phyloP scores from a whole-genome alignment of 2,888 invertebrate genomes.

The Eledona agricola region DNA sequence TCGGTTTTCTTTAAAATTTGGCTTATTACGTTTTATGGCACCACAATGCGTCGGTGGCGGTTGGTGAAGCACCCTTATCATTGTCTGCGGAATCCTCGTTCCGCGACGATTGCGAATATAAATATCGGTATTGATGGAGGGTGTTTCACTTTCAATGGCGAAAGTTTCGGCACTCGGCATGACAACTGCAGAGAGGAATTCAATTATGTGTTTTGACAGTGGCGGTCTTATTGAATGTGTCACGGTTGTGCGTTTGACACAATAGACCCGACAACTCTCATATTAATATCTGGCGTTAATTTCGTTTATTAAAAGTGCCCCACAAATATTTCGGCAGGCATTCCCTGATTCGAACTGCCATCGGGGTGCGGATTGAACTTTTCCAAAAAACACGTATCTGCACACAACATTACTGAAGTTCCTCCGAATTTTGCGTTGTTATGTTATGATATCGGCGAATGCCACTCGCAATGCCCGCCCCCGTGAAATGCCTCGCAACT shows the following conservation, averaged over 20 bases:
- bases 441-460: background rate
- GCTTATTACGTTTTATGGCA: constrained; percentile 36
- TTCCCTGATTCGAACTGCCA: too few relatives aligned
- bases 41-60: constrained; percentile 30
- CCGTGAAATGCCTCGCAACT: constrained; percentile 11
- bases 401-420: constrained; percentile 13
- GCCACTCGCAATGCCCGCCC: background rate
- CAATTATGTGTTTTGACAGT: constrained; percentile 46
- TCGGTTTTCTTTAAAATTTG: constrained; percentile 37
- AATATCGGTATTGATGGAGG: constrained; percentile 42
- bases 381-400: constrained; percentile 11
- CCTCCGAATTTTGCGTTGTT: background rate
- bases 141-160: constrained; percentile 41
- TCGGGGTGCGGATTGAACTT: too few relatives aligned
- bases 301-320: constrained; percentile 22
- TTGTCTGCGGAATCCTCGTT: constrained; percentile 26
- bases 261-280: constrained; percentile 27
- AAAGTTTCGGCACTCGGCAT: constrained; percentile 35
- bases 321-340: too few relatives aligned
- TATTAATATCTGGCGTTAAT: constrained; percentile 32
- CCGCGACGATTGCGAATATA: constrained; percentile 39
- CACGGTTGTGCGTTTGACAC: constrained; percentile 36
- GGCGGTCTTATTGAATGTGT: constrained; percentile 45
- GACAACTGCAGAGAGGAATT: constrained; percentile 40
- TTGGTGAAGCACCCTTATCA: constrained; percentile 32